phyloP scores from a whole-genome alignment of 2,113 vertebrate genomes.

The Stegastes partitus region DNA sequence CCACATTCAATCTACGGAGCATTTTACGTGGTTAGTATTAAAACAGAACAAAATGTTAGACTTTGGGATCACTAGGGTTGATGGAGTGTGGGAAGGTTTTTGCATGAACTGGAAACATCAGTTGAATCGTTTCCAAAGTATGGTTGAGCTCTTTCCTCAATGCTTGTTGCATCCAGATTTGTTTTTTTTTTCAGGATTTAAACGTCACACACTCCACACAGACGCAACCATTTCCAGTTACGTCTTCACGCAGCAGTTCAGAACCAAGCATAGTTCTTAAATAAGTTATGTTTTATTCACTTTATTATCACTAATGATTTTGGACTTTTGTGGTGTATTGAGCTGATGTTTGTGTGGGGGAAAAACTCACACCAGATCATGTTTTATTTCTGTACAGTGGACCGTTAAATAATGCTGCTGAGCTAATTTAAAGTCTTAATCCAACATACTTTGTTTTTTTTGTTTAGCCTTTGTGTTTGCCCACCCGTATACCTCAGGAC shows the following conservation, averaged over 20 bases:
- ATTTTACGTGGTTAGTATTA: background rate
- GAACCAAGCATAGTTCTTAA: slow-evolving; percentile 15
- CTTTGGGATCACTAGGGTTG: too few species aligned
- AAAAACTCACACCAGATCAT: slow-evolving; percentile 15
- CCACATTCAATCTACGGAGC: background rate
- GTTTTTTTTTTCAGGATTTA: background rate
- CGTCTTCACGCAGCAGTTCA: slow-evolving; percentile 5
- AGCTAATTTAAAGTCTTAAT: slow-evolving; percentile 46
- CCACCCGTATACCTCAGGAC: slow-evolving; percentile 71
- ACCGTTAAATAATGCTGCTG: slow-evolving; percentile 56
- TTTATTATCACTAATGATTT: slow-evolving; percentile 8
- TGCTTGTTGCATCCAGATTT: slow-evolving; percentile 8
- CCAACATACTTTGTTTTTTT: slow-evolving; percentile 1
- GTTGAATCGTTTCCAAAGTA: background rate
- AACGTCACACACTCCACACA: background rate
- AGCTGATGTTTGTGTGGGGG: background rate
- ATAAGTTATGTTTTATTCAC: slow-evolving; percentile 5
- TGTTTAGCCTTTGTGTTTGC: slow-evolving; percentile 33
- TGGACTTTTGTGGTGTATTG: slow-evolving; percentile 15
- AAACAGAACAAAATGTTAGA: background rate
- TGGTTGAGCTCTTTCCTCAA: background rate
- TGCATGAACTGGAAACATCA: background rate
- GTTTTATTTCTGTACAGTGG: slow-evolving; percentile 26
- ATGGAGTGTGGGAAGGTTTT: background rate
- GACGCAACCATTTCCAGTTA: slow-evolving; percentile 15